Conservation (phyloP, 30 jellyfish, hydroid and myxozoan species). For the Catostylus mosaicus region DNA sequence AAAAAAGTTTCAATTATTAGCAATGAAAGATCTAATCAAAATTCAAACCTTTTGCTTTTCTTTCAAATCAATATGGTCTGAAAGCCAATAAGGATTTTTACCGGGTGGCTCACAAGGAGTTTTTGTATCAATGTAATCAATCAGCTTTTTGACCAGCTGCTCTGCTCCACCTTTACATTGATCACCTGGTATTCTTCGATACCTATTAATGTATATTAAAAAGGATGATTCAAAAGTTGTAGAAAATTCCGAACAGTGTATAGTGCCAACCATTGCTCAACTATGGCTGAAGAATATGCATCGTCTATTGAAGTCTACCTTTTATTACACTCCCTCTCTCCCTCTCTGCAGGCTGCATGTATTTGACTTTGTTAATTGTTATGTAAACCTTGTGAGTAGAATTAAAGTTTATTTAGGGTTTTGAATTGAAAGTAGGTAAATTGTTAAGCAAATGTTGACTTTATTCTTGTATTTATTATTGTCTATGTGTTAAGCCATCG, state of each 20-base stretch:
- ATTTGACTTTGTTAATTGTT: too few relatives aligned
- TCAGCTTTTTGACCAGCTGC: constrained; percentile 7
- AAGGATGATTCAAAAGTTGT: not conserved
- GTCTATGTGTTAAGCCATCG: too few relatives aligned
- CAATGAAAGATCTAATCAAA: not conserved
- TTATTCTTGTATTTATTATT: too few relatives aligned
- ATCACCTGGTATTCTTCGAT: constrained; percentile 96
- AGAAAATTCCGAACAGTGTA: not conserved
- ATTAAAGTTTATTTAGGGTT: too few relatives aligned
- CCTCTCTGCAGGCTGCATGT: too few relatives aligned
- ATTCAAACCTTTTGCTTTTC: constrained; percentile 22
- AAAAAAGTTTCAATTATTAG: not conserved
- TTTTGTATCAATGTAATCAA: constrained; percentile 46
- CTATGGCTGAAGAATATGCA: not conserved
- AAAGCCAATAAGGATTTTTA: constrained; percentile 20
- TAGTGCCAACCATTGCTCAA: not conserved
- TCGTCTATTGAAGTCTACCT: not conserved
- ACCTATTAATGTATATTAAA: constrained; percentile 31
- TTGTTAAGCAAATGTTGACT: too few relatives aligned
- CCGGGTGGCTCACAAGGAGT: constrained; percentile 45
- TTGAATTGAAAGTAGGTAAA: too few relatives aligned
- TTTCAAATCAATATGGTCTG: constrained; percentile 3
- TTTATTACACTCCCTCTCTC: not conserved
- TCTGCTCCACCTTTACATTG: constrained; percentile 63
- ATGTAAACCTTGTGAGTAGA: not conserved